These are phyloP conservation scores for Halcyon senegalensis DNA, from an alignment of 2,113 vertebrate species.

Conservation along the genomic window DNA sequence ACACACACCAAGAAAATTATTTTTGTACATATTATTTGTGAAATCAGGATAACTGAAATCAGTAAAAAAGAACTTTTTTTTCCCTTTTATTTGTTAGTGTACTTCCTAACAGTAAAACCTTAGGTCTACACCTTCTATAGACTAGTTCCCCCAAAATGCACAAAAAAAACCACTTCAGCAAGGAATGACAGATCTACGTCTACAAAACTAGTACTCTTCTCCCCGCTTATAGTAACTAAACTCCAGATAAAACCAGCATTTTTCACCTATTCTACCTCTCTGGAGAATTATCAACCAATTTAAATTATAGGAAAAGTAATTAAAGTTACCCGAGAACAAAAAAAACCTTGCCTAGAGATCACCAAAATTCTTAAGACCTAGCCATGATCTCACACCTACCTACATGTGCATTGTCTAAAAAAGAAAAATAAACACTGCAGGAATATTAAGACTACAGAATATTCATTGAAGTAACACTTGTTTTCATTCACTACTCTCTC, in stretches of 20 bases:
- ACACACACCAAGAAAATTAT: neutral
- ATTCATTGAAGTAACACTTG: neutral
- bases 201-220: neutral
- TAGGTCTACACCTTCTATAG: neutral
- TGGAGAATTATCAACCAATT: neutral
- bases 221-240: neutral
- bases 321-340: neutral
- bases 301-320: slow-evolving; percentile 1
- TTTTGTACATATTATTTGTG: neutral
- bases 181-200: neutral
- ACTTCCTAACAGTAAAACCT: neutral
- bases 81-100: too few species aligned
- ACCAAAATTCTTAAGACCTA: neutral
- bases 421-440: neutral
- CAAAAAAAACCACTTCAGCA: neutral
- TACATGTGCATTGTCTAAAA: neutral
- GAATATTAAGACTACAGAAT: neutral
- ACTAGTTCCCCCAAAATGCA: neutral
- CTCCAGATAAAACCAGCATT: neutral
- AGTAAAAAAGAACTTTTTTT: neutral
- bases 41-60: neutral
- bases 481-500: neutral
- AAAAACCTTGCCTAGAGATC: neutral
- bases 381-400: neutral
- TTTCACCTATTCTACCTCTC: neutral